These are phyloP conservation scores for Watsonalla cultraria DNA, from an alignment of 2,888 invertebrate genomes.

Conservation along the genomic window DNA sequence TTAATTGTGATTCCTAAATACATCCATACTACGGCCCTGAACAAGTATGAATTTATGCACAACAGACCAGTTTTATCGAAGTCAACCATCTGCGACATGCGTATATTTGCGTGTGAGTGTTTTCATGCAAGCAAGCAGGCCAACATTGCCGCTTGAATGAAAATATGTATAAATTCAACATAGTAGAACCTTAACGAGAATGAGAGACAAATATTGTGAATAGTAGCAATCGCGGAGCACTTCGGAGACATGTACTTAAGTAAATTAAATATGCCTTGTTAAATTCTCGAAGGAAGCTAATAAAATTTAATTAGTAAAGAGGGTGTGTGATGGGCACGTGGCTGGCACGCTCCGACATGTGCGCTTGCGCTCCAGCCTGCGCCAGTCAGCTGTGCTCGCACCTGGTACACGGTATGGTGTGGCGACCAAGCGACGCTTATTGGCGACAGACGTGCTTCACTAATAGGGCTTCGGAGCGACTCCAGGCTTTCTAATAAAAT, in stretches of 20 bases:
- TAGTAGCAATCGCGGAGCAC: background rate
- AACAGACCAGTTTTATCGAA: background rate
- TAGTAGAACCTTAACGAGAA: no score
- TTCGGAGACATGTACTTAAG: constrained; percentile 4
- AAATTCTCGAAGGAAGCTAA: constrained; percentile 24
- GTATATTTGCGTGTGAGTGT: no score
- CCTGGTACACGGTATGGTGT: constrained; percentile 37
- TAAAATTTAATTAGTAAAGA: constrained; percentile 31
- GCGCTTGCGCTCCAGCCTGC: constrained; percentile 27
- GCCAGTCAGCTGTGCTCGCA: constrained; percentile 52
- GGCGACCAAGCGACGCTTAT: constrained; percentile 9
- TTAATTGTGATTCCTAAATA: constrained; percentile 11
- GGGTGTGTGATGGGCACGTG: constrained; percentile 44
- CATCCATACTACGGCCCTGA: constrained; percentile 1
- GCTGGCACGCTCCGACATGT: constrained; percentile 55
- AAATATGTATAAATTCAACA: no score
- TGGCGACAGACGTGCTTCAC: constrained; percentile 24
- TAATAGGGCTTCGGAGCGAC: constrained; percentile 48
- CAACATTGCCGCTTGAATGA: no score
- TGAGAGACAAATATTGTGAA: no score
- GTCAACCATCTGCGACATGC: no score
- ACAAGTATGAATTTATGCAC: background rate
- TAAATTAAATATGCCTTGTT: constrained; percentile 8
- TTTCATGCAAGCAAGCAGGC: no score
- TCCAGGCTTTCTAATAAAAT: constrained; percentile 41